These are phyloP conservation scores for Caenorhabditis plicata DNA, from an alignment of 2,888 invertebrate species.

Conservation along the genomic window DNA sequence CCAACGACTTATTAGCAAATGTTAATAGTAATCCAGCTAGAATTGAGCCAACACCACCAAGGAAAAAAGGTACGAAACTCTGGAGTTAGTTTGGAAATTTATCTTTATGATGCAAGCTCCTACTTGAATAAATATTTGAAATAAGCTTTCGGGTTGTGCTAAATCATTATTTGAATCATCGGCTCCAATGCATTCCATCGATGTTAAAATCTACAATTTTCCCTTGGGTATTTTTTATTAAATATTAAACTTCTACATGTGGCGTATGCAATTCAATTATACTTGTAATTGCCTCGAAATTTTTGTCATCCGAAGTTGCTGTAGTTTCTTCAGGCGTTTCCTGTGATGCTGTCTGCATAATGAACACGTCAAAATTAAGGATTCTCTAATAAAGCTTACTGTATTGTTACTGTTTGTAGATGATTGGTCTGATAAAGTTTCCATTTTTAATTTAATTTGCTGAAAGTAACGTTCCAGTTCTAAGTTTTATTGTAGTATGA, in stretches of 20 bases:
- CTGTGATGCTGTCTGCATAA: no score
- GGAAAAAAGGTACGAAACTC: conserved; percentile 28
- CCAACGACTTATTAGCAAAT: conserved; percentile 6
- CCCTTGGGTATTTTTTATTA: no score
- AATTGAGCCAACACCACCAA: conserved; percentile 28
- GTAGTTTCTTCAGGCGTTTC: conserved; percentile 1
- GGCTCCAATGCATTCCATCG: conserved; percentile 20
- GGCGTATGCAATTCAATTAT: conserved; percentile 17
- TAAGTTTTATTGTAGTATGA: no score
- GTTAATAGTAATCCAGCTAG: conserved; percentile 25
- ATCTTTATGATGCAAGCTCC: background rate
- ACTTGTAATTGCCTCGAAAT: background rate
- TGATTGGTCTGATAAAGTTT: no score
- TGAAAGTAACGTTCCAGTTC: no score
- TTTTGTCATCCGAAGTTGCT: conserved; percentile 15
- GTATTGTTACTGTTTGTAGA: no score
- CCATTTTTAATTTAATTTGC: no score
- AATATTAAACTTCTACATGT: no score
- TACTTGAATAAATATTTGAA: conserved; percentile 22
- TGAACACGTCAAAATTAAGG: no score
- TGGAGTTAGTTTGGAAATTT: background rate
- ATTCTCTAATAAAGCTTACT: no score
- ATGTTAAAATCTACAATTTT: conserved; percentile 22
- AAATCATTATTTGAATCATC: background rate
- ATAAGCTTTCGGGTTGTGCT: conserved; percentile 16